Evolutionary conservation across 2,888 invertebrate genomes (phyloP).

Genomic region (Galerucella calmariensis): DNA sequence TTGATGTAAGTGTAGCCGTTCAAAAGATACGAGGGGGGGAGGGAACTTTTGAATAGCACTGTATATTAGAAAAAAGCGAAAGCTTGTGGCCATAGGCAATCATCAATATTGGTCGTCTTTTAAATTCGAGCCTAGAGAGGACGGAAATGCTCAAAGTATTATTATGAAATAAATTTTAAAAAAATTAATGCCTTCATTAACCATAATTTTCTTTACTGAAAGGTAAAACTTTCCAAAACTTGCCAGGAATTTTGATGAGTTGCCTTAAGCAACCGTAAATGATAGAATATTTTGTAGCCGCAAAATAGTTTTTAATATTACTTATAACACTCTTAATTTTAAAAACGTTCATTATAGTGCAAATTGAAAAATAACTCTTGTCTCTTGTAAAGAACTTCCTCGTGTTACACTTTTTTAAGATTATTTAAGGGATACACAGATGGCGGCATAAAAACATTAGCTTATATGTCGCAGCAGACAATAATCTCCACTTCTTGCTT

Average conservation of each 20-base stretch:
- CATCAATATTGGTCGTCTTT: background rate
- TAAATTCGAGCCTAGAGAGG: background rate
- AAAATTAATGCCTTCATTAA: background rate
- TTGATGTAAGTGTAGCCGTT: too few species aligned
- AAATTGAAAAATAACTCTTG: too few species aligned
- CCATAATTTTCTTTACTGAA: constrained; percentile 6
- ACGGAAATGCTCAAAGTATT: background rate
- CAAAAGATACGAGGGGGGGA: too few species aligned
- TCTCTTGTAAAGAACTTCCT: too few species aligned
- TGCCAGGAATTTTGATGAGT: constrained; percentile 1
- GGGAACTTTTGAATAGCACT: too few species aligned
- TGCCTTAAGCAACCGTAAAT: background rate
- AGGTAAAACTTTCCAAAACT: background rate
- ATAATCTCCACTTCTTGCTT: constrained; percentile 32
- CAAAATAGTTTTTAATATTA: background rate
- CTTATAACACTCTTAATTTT: background rate
- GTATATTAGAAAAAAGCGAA: background rate
- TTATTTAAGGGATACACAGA: constrained; percentile 11
- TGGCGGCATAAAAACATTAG: constrained; percentile 23
- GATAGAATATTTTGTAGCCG: background rate
- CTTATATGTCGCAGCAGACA: constrained; percentile 29
- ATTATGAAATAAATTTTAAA: background rate
- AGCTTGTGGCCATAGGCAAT: constrained; percentile 1
- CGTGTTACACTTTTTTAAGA: background rate
- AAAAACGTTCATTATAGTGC: background rate